These are phyloP conservation scores for Aelia acuminata DNA, from an alignment of 2,888 invertebrate genomes.

Conservation along the genomic window DNA sequence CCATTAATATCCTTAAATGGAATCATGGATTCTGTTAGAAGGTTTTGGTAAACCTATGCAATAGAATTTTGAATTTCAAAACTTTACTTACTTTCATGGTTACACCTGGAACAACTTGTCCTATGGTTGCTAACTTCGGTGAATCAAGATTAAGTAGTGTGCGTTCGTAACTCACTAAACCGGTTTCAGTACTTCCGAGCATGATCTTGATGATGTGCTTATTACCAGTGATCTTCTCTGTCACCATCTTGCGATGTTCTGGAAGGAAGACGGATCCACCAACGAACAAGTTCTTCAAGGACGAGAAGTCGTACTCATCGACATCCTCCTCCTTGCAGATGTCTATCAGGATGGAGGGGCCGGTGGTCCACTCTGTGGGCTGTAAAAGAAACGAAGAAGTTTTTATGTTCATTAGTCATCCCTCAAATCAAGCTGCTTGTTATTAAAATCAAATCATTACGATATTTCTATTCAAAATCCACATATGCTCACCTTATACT, in stretches of 20 bases:
- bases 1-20: no score
- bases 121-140: slow-evolving; percentile 35
- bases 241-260: slow-evolving; percentile 30
- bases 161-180: slow-evolving; percentile 4
- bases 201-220: slow-evolving; percentile 31
- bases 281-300: background rate
- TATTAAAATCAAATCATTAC: no score
- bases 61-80: background rate
- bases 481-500: slow-evolving; percentile 34
- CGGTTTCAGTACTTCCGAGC: slow-evolving; percentile 57
- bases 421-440: no score
- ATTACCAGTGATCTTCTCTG: slow-evolving; percentile 39
- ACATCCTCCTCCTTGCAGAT: background rate
- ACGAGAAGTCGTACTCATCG: slow-evolving; percentile 56
- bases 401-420: no score
- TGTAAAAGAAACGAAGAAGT: background rate
- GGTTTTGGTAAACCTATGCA: no score
- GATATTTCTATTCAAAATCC: no score
- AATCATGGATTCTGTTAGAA: no score
- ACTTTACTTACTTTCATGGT: slow-evolving; percentile 39
- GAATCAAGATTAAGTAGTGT: slow-evolving; percentile 4
- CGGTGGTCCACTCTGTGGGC: slow-evolving; percentile 58
- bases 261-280: slow-evolving; percentile 55
- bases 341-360: slow-evolving; percentile 52
- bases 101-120: slow-evolving; percentile 46